phyloP scores from a whole-genome alignment of 2,113 vertebrate genomes.

The Talpa occidentalis region DNA sequence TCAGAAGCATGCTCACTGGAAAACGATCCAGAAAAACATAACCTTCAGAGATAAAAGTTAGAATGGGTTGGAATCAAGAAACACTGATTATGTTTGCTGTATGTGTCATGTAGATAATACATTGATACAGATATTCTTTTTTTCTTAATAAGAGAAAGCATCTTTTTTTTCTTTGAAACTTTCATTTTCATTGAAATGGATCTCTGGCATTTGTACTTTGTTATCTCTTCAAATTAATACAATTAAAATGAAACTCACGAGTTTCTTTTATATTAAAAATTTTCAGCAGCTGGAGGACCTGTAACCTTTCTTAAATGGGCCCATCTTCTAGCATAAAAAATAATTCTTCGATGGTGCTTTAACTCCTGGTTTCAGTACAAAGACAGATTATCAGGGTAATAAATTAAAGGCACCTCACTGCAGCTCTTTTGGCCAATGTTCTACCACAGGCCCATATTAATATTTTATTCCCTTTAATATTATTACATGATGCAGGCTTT shows the following conservation, averaged over 20 bases:
- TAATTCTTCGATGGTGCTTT: constrained; percentile 73
- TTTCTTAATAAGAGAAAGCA: no score
- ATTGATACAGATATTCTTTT: background rate
- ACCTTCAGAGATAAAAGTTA: background rate
- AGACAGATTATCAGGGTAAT: constrained; percentile 83
- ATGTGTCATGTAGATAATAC: background rate
- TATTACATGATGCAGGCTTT: constrained; percentile 88
- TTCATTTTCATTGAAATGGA: constrained; percentile 16
- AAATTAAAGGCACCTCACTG: constrained; percentile 84
- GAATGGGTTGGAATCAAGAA: background rate
- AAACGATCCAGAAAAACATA: background rate
- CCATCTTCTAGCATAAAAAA: constrained; percentile 50
- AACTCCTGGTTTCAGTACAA: constrained; percentile 79
- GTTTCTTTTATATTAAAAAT: constrained; percentile 56
- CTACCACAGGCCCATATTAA: constrained; percentile 84
- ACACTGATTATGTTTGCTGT: background rate
- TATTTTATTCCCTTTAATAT: constrained; percentile 89
- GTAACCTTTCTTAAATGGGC: constrained; percentile 72
- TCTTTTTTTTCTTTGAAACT: background rate
- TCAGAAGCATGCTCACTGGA: background rate
- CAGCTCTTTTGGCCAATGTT: constrained; percentile 83
- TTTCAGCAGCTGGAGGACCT: constrained; percentile 59
- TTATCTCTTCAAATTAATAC: background rate
- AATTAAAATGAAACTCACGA: constrained; percentile 43
- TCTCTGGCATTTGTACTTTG: background rate